phyloP scores from a whole-genome alignment of 1,140 invertebrate genomes.

The Pissodes strobi region DNA sequence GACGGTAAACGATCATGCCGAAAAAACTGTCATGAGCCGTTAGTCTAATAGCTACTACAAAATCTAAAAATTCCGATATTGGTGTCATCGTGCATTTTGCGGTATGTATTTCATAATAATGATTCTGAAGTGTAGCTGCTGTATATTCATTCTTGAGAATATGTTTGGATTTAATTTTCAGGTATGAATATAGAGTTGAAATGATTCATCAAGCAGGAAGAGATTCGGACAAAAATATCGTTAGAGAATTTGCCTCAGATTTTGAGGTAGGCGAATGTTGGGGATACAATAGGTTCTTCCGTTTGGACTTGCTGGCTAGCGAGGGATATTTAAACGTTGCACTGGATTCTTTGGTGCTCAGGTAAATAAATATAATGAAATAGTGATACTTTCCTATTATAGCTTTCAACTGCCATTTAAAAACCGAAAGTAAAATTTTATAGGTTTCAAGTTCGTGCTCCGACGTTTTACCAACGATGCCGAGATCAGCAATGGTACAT shows the following conservation, averaged over 20 bases:
- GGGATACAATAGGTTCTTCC: constrained; percentile 94
- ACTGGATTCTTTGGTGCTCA: constrained; percentile 74
- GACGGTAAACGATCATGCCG: too few species aligned
- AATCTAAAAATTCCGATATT: too few species aligned
- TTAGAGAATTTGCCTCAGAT: constrained; percentile 89
- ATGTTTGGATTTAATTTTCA: constrained; percentile 52
- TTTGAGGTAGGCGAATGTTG: constrained; percentile 98
- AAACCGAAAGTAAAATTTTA: too few species aligned
- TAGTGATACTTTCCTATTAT: background rate
- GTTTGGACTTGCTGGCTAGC: constrained; percentile 84
- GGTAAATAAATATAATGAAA: too few species aligned
- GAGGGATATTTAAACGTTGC: constrained; percentile 85
- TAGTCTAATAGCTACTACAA: too few species aligned
- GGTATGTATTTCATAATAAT: too few species aligned
- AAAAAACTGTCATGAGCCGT: too few species aligned
- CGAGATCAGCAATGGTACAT: constrained; percentile 95
- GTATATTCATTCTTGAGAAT: constrained; percentile 1
- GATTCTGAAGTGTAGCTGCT: too few species aligned
- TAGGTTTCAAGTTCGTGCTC: constrained; percentile 89
- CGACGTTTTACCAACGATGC: constrained; percentile 91
- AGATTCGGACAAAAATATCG: constrained; percentile 88
- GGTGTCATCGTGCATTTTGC: too few species aligned
- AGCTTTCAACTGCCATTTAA: background rate
- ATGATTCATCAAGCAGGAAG: constrained; percentile 90
- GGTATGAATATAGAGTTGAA: constrained; percentile 92